Conservation (phyloP, 2,888 invertebrate species). For the Amaurobius ferox region DNA sequence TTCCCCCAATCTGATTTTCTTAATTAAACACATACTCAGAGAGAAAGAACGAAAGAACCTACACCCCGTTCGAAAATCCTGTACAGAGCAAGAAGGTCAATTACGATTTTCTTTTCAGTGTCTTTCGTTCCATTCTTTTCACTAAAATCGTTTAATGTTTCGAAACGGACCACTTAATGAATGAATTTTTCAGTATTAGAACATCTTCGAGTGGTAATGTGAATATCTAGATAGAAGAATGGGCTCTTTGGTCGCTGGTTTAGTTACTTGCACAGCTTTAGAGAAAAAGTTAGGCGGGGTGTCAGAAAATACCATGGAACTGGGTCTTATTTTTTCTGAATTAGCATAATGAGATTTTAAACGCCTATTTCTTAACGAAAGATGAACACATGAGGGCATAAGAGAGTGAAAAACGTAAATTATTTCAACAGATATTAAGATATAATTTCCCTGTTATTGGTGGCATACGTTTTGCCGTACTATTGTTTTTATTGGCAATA, state of each 20-base stretch:
- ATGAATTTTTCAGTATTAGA: constrained; percentile 46
- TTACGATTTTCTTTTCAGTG: constrained; percentile 18
- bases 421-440: background rate
- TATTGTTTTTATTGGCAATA: no score
- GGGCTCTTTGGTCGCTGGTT: background rate
- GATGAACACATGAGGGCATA: background rate
- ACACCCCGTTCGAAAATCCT: constrained; percentile 16
- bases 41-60: constrained; percentile 37
- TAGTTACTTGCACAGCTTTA: background rate
- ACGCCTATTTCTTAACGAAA: background rate
- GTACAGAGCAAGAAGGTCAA: constrained; percentile 30
- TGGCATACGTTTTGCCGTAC: no score
- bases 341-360: constrained; percentile 16
- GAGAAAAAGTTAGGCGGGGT: background rate
- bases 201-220: background rate
- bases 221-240: constrained; percentile 2
- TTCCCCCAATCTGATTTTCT: constrained; percentile 70
- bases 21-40: constrained; percentile 69
- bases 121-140: background rate
- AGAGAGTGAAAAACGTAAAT: background rate
- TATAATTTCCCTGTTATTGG: background rate
- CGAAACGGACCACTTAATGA: constrained; percentile 61
- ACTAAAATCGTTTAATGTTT: constrained; percentile 56
- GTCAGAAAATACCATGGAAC: background rate
- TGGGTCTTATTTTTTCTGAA: constrained; percentile 1